A percentile compares a stretch with the other conserved stretches of the same genome.
These are phyloP conservation scores for Orthonyx spaldingii DNA, from an alignment of 2,113 vertebrate genomes.

Conservation along the genomic window DNA sequence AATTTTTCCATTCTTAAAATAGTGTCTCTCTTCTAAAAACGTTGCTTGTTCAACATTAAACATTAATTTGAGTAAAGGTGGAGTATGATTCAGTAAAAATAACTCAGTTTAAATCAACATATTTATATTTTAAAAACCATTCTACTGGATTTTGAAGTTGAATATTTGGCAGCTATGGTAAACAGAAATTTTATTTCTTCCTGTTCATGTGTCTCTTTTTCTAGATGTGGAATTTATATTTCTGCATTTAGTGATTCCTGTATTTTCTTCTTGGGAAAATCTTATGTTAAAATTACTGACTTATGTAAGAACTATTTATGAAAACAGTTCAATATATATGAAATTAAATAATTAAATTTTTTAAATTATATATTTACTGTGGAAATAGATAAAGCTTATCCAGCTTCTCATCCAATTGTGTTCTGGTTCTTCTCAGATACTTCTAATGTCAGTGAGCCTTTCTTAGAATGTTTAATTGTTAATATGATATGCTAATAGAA, in stretches of 20 bases:
- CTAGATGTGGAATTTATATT: neutral
- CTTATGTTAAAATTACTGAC: neutral
- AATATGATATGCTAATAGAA: neutral
- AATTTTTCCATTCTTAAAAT: neutral
- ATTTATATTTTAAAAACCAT: neutral
- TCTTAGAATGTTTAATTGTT: neutral
- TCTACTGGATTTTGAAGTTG: neutral
- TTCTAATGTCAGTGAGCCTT: neutral
- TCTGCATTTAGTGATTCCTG: neutral
- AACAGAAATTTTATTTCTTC: neutral
- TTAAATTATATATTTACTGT: neutral
- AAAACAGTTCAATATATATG: neutral
- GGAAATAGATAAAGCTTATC: neutral
- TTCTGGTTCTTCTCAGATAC: neutral
- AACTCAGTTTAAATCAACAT: neutral
- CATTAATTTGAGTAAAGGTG: neutral
- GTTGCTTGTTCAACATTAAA: neutral
- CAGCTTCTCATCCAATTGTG: neutral
- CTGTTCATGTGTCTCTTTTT: neutral
- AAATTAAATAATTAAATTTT: neutral
- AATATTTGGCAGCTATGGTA: neutral
- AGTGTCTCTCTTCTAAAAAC: neutral
- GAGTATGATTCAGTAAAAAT: neutral
- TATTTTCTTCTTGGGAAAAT: neutral
- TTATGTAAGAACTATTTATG: neutral